Conservation (phyloP, 1,140 invertebrate genomes). For the Arion vulgaris region DNA sequence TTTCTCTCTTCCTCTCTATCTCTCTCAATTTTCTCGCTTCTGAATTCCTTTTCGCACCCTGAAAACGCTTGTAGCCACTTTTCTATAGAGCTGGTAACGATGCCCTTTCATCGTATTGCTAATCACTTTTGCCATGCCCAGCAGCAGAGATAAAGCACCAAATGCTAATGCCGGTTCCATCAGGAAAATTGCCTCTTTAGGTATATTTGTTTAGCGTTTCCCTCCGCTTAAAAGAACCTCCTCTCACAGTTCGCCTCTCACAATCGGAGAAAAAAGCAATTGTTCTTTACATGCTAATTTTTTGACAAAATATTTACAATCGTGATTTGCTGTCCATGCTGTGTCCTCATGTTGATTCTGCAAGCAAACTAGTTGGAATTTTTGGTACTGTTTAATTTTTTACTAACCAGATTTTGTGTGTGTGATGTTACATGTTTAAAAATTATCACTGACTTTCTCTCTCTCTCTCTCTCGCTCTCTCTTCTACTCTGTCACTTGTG, state of each 20-base stretch:
- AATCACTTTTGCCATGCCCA: slow-evolving; percentile 7
- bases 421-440: not conserved
- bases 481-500: too few species aligned
- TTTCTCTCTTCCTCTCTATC: not conserved
- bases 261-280: not conserved
- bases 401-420: not conserved
- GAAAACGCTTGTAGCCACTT: not conserved
- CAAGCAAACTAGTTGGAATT: not conserved
- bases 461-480: too few species aligned
- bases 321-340: slow-evolving; percentile 4
- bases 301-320: slow-evolving; percentile 25
- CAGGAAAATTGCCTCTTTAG: slow-evolving; percentile 34
- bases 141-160: not conserved
- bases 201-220: slow-evolving; percentile 25
- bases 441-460: too few species aligned
- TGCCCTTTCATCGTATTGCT: not conserved
- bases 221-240: not conserved
- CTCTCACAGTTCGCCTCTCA: not conserved
- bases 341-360: not conserved
- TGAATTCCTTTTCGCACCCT: not conserved
- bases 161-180: slow-evolving; percentile 13
- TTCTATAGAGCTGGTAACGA: not conserved
- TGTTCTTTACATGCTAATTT: slow-evolving; percentile 32
- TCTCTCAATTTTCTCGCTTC: not conserved
- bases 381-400: not conserved